A percentile compares a stretch with the other conserved stretches of the same genome.
phyloP scores from a whole-genome alignment of 2,113 vertebrate genomes.

The Rhabdomys dilectus region DNA sequence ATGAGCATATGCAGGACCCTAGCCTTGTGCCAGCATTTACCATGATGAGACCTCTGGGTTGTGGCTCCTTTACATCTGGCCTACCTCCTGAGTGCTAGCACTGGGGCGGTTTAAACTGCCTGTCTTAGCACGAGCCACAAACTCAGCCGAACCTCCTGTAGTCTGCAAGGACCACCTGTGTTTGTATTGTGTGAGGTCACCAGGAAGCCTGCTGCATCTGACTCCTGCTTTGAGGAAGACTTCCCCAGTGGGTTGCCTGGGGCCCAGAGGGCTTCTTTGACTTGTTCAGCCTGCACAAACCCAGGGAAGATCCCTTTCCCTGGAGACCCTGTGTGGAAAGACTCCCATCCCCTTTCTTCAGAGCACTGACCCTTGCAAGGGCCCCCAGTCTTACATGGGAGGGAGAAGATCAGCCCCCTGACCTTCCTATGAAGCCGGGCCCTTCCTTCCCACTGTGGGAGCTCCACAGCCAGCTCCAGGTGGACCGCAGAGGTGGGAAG shows the following conservation, averaged over 20 bases:
- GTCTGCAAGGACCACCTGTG: background rate
- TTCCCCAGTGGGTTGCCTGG: background rate
- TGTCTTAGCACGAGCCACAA: background rate
- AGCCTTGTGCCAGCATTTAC: accelerated
- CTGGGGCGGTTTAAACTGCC: background rate
- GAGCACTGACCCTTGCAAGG: background rate
- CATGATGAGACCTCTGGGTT: accelerated
- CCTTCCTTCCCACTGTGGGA: background rate
- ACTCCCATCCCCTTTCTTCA: background rate
- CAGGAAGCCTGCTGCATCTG: background rate
- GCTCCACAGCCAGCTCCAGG: background rate
- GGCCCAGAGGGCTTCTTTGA: background rate
- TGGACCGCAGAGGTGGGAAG: accelerated
- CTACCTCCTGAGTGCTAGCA: background rate
- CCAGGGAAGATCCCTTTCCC: background rate
- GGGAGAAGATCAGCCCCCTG: background rate
- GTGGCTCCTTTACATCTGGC: accelerated
- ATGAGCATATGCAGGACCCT: accelerated
- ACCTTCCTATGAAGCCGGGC: background rate
- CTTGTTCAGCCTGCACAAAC: background rate
- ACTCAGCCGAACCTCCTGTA: background rate
- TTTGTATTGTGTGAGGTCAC: background rate
- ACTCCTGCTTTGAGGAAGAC: background rate
- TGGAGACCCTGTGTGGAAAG: background rate
- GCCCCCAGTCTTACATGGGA: accelerated